These are phyloP conservation scores for Synchiropus splendidus DNA, from an alignment of 2,113 vertebrate genomes.

Conservation along the genomic window DNA sequence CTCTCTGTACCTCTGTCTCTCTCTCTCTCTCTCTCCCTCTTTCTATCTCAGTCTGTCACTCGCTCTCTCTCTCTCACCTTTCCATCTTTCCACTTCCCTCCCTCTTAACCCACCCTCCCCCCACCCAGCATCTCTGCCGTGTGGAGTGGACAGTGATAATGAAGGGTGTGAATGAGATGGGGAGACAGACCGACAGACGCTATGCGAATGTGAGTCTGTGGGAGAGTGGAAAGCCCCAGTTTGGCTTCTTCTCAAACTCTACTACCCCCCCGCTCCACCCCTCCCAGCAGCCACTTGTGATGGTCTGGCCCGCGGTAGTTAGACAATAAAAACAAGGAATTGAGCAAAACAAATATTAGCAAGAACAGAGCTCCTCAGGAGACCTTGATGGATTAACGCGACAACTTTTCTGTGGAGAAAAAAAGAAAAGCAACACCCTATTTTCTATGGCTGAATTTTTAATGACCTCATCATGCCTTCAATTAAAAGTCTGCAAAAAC, in stretches of 20 bases:
- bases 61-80: conserved; percentile 33
- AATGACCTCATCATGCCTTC: no score
- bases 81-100: conserved; percentile 31
- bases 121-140: conserved; percentile 23
- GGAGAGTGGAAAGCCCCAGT: conserved; percentile 14
- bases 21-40: conserved; percentile 9
- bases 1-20: conserved; percentile 54
- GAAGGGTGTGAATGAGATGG: conserved; percentile 27
- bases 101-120: conserved; percentile 33
- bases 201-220: no score
- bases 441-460: no score
- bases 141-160: conserved; percentile 60
- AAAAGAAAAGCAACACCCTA: no score
- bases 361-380: conserved; percentile 30
- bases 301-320: conserved; percentile 44
- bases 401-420: no score
- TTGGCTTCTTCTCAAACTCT: conserved; percentile 28
- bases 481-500: no score
- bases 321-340: conserved; percentile 39
- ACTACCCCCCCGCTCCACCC: conserved; percentile 9
- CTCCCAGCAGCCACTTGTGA: conserved; percentile 25
- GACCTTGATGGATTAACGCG: conserved; percentile 35
- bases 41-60: conserved; percentile 19
- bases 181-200: conserved; percentile 2
- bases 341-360: conserved; percentile 46